phyloP scores from a whole-genome alignment of 2,888 invertebrate species.

The Cetonia aurata region DNA sequence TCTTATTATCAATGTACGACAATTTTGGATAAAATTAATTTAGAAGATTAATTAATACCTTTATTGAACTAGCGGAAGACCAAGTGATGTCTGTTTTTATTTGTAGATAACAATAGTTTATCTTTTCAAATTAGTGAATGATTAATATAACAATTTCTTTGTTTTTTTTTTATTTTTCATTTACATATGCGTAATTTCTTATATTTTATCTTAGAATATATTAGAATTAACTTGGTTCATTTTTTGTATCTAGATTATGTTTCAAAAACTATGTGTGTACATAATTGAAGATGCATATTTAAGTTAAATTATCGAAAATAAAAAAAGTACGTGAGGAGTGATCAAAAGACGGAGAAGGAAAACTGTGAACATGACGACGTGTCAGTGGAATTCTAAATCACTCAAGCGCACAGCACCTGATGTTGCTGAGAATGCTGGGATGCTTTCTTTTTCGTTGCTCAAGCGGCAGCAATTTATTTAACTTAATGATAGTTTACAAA shows the following conservation, averaged over 20 bases:
- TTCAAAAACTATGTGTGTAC: not conserved
- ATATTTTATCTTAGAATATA: not conserved
- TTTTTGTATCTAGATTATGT: not conserved
- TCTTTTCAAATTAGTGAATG: too few species aligned
- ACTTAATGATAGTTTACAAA: slow-evolving; percentile 38
- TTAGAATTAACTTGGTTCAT: not conserved
- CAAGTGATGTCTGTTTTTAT: too few species aligned
- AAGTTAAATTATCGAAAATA: not conserved
- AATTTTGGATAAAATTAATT: too few species aligned
- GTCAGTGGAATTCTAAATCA: slow-evolving; percentile 37
- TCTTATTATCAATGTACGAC: too few species aligned
- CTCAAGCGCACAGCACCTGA: slow-evolving; percentile 23
- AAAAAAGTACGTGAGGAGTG: slow-evolving; percentile 5
- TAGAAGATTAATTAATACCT: too few species aligned
- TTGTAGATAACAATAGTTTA: not conserved
- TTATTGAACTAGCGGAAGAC: too few species aligned
- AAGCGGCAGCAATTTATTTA: slow-evolving; percentile 36
- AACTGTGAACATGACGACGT: slow-evolving; percentile 27
- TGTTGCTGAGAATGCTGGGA: not conserved
- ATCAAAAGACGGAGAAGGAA: slow-evolving; percentile 1
- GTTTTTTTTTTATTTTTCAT: too few species aligned
- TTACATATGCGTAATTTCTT: too few species aligned
- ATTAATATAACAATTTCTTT: too few species aligned
- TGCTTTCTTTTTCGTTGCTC: slow-evolving; percentile 37
- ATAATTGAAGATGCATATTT: not conserved